These are phyloP conservation scores for Percopsis transmontana DNA, from an alignment of 2,113 vertebrate genomes.

Conservation along the genomic window DNA sequence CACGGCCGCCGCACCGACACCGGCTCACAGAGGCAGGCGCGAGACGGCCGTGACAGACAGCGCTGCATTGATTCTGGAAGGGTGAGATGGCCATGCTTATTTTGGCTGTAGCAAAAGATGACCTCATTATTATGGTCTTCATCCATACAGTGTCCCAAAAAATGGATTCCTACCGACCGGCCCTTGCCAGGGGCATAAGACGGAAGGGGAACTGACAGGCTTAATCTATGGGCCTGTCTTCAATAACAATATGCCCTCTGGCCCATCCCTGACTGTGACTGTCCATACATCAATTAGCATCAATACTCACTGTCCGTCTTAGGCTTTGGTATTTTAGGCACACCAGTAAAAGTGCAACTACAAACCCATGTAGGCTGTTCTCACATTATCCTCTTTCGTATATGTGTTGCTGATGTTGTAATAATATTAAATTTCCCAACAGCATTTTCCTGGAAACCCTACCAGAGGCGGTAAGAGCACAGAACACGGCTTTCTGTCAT, in stretches of 20 bases:
- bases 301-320: constrained; percentile 45
- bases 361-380: constrained; percentile 5
- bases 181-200: constrained; percentile 60
- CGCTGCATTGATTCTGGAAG: constrained; percentile 53
- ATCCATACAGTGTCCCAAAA: constrained; percentile 49
- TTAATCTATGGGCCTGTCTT: constrained; percentile 62
- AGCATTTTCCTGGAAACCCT: constrained; percentile 38
- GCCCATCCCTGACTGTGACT: constrained; percentile 53
- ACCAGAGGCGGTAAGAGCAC: constrained; percentile 25
- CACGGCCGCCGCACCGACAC: constrained; percentile 45
- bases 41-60: constrained; percentile 44
- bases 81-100: constrained; percentile 55
- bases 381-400: constrained; percentile 1
- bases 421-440: constrained; percentile 38
- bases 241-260: constrained; percentile 66
- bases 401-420: constrained; percentile 23
- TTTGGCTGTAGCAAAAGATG: constrained; percentile 56
- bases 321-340: constrained; percentile 36
- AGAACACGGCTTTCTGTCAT: constrained; percentile 36
- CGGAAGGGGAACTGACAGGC: constrained; percentile 65
- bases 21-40: constrained; percentile 49
- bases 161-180: constrained; percentile 57
- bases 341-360: constrained; percentile 14
- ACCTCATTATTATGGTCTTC: constrained; percentile 63
- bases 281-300: constrained; percentile 25